Base-by-base conservation (phyloP, 2,113 vertebrate genomes). In the Junco hyemalis region DNA sequence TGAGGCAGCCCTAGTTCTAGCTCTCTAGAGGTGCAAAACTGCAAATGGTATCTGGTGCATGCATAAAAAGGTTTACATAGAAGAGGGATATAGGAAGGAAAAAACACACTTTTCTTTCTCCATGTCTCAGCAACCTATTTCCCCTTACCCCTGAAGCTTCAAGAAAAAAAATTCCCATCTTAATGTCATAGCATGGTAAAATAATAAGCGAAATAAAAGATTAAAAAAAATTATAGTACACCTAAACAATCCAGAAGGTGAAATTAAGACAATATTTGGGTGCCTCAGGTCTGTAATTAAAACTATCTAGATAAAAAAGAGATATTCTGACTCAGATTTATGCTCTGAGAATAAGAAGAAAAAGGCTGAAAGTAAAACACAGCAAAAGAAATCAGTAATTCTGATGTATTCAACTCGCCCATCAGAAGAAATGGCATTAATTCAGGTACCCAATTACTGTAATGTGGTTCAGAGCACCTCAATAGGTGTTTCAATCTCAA, bases 371-470 rank as follows among this genome's bases (percentile, higher is more conserved):
- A 97, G 81, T 83, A 81, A 97, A 97, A 96, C 92, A 94, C 87
- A 73, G 88, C 88, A 84, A 77, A 97, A 96, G 92, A 93, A 97
- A 95, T 92, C 88, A 29, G 90, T 95, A 97, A 97, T 97, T 97
- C 95, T 93, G 68, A 38, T 94, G 94, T 94, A 81, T 97, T 96
- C 93, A 47, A 93, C 94, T 95, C 24, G 3, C 91, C 96, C 97
- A 93, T 97, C 94, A 96, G 93, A 96, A 97, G 96, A 96, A 97
- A 96, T 97, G 96, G 96, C 98, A 94, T 98, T 98, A 98, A 98
- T 98, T 98, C 98, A 97, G 97, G 97, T 97, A 98, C 97, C 98
- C 98, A 98, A 99, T 99, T 98, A 99, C 98, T 94, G 97, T 99
- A 99, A 99, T 99, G 98, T 97, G 98, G 98, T 97, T 97, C 97